Evolutionary conservation across 92 coral and sea anemone species (phyloP).

Genomic region (Phenganax subtilis): DNA sequence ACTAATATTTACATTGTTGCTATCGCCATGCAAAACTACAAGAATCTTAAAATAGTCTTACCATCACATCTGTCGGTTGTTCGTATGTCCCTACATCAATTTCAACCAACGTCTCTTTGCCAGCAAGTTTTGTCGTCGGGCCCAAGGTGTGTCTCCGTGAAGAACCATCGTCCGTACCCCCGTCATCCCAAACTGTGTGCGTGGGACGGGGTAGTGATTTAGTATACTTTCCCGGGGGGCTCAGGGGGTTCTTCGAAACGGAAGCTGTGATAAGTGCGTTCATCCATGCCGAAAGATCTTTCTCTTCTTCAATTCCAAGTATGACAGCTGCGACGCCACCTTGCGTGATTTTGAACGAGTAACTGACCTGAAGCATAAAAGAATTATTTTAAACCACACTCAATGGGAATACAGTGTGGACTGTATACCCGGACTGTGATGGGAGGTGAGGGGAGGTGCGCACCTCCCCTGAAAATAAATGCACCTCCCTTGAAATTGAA

Average conservation of each 20-base stretch:
- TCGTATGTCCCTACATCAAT: slow-evolving; percentile 22
- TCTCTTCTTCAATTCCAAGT: slow-evolving; percentile 87
- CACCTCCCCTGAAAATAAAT: too few species aligned
- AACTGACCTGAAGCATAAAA: not conserved
- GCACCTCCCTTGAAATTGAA: too few species aligned
- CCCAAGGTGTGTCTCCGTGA: slow-evolving; percentile 36
- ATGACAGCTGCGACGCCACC: slow-evolving; percentile 68
- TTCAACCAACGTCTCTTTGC: not conserved
- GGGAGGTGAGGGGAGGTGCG: too few species aligned
- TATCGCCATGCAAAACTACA: too few species aligned
- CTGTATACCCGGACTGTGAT: too few species aligned
- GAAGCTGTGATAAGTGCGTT: slow-evolving; percentile 96
- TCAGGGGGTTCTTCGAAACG: slow-evolving; percentile 64
- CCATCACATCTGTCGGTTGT: slow-evolving; percentile 32
- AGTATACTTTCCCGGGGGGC: slow-evolving; percentile 45
- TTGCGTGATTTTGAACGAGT: slow-evolving; percentile 49
- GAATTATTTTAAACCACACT: not conserved
- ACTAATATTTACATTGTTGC: too few species aligned
- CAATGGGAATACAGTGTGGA: not conserved
- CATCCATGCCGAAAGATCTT: slow-evolving; percentile 98
- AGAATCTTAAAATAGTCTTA: not conserved
- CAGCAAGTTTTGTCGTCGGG: not conserved
- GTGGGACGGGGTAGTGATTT: slow-evolving; percentile 2
- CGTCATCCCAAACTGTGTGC: slow-evolving; percentile 8
- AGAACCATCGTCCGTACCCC: not conserved